A percentile compares a stretch with the other conserved stretches of the same genome.
These are phyloP conservation scores for Dicroscelio sp. DNA, from an alignment of 2,888 invertebrate genomes.

Conservation along the genomic window DNA sequence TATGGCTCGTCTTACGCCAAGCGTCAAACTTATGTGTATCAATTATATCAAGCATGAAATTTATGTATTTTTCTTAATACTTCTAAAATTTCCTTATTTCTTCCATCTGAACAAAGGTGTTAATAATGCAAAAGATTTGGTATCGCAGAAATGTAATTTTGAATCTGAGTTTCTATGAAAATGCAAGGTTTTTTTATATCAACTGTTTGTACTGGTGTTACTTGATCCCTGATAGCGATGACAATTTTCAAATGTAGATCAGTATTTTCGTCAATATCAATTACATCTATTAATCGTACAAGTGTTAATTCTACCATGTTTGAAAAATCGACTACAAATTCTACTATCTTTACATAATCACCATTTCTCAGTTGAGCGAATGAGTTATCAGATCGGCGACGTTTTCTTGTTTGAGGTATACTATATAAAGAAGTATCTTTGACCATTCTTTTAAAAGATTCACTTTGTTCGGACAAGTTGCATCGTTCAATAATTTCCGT, in stretches of 20 bases:
- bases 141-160: background rate
- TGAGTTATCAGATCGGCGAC: constrained; percentile 14
- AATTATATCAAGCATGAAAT: too few relatives aligned
- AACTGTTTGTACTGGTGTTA: background rate
- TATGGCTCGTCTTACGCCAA: too few relatives aligned
- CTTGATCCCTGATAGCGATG: background rate
- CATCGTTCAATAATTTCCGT: constrained; percentile 7
- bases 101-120: background rate
- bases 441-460: constrained; percentile 52
- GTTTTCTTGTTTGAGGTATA: background rate
- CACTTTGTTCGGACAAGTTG: constrained; percentile 39
- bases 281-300: background rate
- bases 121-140: constrained; percentile 10
- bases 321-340: background rate
- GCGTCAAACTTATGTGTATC: too few relatives aligned
- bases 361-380: constrained; percentile 38
- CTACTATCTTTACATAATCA: background rate
- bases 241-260: constrained; percentile 2
- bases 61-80: too few relatives aligned
- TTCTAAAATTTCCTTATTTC: too few relatives aligned
- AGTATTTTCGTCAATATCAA: background rate
- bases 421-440: constrained; percentile 36
- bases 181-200: background rate
- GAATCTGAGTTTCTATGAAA: background rate
- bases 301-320: background rate